Percentiles rank a stretch among this genome's conserved stretches.
Evolutionary conservation across 37 sponge, comb jelly and placozoan genomes (phyloP).

Genomic region (Agelas oroides): DNA sequence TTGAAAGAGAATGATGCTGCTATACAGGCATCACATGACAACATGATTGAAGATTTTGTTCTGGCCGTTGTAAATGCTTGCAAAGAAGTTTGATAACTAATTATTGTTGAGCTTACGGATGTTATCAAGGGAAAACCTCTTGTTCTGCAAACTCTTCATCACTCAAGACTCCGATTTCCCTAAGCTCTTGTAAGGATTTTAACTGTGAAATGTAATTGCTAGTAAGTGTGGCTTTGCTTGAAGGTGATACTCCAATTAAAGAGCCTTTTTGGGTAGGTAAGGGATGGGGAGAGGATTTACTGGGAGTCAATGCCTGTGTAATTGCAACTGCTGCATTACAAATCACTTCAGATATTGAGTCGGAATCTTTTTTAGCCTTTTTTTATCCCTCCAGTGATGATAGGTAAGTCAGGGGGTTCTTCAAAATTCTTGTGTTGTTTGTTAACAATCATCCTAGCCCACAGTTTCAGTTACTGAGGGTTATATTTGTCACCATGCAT

Average conservation of each 20-base stretch:
- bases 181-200: conserved; percentile 8
- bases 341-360: conserved; percentile 4
- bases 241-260: not conserved
- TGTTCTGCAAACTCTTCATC: conserved; percentile 3
- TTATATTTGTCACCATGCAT: not conserved
- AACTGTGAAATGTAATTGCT: conserved; percentile 2
- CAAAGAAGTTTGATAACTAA: no score
- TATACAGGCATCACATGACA: no score
- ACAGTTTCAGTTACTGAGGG: not conserved
- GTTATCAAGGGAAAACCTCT: not conserved
- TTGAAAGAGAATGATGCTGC: conserved; percentile 9
- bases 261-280: not conserved
- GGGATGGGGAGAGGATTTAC: no score
- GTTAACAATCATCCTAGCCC: conserved; percentile 8
- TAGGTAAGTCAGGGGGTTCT: not conserved
- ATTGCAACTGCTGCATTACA: not conserved
- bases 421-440: not conserved
- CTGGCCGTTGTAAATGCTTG: no score
- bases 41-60: no score
- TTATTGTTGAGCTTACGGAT: not conserved
- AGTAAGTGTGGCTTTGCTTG: not conserved
- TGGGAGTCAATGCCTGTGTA: not conserved
- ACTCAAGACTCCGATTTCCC: not conserved
- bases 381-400: not conserved
- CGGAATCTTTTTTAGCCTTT: not conserved